Percentiles rank a stretch among this genome's conserved stretches.
These are phyloP conservation scores for Desmophyllum pertusum DNA, from an alignment of 92 coral and sea anemone species.

Conservation along the genomic window DNA sequence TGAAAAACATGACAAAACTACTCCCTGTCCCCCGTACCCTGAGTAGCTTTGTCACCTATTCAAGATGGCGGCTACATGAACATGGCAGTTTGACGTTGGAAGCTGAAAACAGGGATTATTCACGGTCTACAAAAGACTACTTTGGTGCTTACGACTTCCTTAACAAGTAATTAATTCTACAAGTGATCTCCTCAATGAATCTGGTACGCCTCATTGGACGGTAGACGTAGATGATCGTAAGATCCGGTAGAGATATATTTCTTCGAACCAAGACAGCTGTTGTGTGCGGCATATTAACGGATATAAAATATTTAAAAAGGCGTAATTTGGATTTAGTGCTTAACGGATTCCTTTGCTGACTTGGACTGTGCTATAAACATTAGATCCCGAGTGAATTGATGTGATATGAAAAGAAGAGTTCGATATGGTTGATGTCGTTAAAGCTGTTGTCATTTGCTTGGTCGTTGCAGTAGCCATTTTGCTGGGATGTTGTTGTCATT, in stretches of 20 bases:
- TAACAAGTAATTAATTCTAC: background rate
- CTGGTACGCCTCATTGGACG: background rate
- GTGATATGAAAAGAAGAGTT: background rate
- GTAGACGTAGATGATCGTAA: background rate
- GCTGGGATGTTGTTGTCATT: constrained; percentile 27
- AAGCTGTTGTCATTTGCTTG: background rate
- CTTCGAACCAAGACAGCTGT: too few relatives aligned
- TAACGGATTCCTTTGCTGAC: background rate
- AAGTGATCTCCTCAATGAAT: background rate
- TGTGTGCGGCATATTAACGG: too few relatives aligned
- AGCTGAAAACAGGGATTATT: background rate
- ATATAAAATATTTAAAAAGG: background rate
- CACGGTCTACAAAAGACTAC: background rate
- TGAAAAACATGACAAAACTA: background rate
- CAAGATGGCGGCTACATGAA: background rate
- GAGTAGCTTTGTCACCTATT: background rate
- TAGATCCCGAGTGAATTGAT: too few relatives aligned
- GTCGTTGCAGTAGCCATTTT: background rate
- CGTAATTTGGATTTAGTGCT: background rate
- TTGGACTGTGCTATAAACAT: background rate
- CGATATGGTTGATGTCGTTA: background rate
- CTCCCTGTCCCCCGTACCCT: background rate
- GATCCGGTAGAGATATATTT: too few relatives aligned
- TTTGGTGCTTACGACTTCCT: background rate
- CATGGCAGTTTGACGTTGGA: background rate